Conservation (phyloP, 2,113 vertebrate species). For the Lepisosteus oculatus region DNA sequence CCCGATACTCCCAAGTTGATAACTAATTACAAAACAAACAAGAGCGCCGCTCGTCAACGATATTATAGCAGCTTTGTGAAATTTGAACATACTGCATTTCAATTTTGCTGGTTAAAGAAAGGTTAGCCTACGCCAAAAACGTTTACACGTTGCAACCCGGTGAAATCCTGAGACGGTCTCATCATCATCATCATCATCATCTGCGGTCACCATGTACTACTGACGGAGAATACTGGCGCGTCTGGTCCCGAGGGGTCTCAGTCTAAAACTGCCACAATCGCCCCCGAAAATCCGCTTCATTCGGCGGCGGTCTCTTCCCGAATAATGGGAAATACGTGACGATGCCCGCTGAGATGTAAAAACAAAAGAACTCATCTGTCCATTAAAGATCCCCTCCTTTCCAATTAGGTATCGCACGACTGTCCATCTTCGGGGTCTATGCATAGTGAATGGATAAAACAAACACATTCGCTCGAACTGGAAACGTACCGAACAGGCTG, state of each 20-base stretch:
- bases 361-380: slow-evolving; percentile 16
- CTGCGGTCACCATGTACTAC: slow-evolving; percentile 8
- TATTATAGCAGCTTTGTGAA: too few species aligned
- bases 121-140: too few species aligned
- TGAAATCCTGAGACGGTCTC: too few species aligned
- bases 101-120: too few species aligned
- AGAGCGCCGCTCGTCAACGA: too few species aligned
- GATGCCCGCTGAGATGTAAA: slow-evolving; percentile 5
- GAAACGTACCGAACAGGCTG: not conserved
- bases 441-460: not conserved
- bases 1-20: too few species aligned
- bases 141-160: too few species aligned
- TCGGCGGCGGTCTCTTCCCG: slow-evolving; percentile 17
- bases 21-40: too few species aligned
- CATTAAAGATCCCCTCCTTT: not conserved
- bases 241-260: not conserved
- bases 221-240: slow-evolving; percentile 2
- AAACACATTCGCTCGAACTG: too few species aligned
- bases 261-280: not conserved
- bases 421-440: slow-evolving; percentile 4
- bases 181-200: slow-evolving; percentile 25
- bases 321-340: slow-evolving; percentile 5
- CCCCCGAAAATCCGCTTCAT: slow-evolving; percentile 12
- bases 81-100: too few species aligned
- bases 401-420: not conserved